These are phyloP conservation scores for Lophura nycthemera DNA, from an alignment of 2,113 vertebrate species.

Conservation along the genomic window DNA sequence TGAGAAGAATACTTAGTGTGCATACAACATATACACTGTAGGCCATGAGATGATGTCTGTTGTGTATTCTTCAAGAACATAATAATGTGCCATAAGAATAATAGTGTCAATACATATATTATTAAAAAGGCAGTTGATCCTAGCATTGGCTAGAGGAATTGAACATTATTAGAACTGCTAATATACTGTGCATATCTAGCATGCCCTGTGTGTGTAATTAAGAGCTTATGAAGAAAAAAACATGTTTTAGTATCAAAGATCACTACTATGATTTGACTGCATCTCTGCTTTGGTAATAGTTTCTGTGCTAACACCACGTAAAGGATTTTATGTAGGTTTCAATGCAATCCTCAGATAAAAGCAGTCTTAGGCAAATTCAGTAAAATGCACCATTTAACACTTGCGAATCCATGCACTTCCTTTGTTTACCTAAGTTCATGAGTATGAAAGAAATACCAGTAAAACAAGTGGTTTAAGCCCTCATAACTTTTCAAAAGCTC, in stretches of 20 bases:
- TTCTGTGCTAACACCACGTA: constrained; percentile 35
- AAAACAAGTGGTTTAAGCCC: constrained; percentile 41
- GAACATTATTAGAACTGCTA: constrained; percentile 43
- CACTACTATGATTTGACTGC: constrained; percentile 23
- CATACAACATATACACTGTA: background rate
- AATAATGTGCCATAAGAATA: constrained; percentile 13
- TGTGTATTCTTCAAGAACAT: constrained; percentile 54
- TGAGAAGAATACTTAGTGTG: constrained; percentile 27
- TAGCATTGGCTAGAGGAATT: background rate
- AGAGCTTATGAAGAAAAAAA: constrained; percentile 52
- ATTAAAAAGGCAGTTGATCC: constrained; percentile 8
- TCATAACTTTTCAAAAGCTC: constrained; percentile 59
- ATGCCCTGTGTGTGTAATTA: constrained; percentile 38
- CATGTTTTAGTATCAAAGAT: constrained; percentile 47
- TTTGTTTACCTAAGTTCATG: constrained; percentile 47
- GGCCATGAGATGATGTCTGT: background rate
- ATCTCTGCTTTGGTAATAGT: constrained; percentile 51
- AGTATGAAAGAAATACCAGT: background rate
- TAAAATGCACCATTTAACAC: constrained; percentile 31
- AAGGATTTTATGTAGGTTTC: constrained; percentile 29
- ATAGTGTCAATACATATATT: background rate
- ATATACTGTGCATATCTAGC: background rate
- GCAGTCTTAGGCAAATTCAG: background rate
- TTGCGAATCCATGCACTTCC: background rate
- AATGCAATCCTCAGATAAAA: background rate